phyloP scores from a whole-genome alignment of 2,888 invertebrate genomes.

The Drosophila phalerata region DNA sequence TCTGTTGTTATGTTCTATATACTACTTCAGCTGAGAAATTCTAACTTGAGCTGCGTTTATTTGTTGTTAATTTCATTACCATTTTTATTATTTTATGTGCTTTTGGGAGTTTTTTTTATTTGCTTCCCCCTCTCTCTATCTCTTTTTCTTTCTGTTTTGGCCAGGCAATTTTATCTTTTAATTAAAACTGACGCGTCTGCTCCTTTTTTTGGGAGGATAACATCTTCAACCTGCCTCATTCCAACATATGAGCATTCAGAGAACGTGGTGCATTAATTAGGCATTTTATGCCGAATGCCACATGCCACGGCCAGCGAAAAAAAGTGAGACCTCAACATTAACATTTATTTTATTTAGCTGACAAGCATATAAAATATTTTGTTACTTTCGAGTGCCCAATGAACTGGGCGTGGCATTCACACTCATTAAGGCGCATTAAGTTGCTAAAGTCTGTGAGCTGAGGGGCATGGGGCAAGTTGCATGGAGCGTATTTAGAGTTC shows the following conservation, averaged over 20 bases:
- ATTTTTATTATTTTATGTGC: constrained; percentile 73
- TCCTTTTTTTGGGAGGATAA: constrained; percentile 20
- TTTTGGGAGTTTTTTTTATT: constrained; percentile 56
- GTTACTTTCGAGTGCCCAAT: constrained; percentile 38
- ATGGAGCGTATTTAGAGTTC: constrained; percentile 23
- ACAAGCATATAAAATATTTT: constrained; percentile 61
- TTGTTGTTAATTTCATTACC: constrained; percentile 72
- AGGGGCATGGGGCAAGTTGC: background rate
- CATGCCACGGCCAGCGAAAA: constrained; percentile 42
- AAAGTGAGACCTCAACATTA: constrained; percentile 57
- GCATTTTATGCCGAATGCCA: constrained; percentile 63
- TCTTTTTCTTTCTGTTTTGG: constrained; percentile 32
- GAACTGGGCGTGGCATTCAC: constrained; percentile 24
- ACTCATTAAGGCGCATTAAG: constrained; percentile 72
- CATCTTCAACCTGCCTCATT: background rate
- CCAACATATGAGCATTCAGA: constrained; percentile 19
- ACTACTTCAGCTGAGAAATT: constrained; percentile 32
- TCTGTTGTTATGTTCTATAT: constrained; percentile 10
- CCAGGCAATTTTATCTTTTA: constrained; percentile 75
- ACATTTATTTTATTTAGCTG: constrained; percentile 64
- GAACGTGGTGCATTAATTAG: constrained; percentile 68
- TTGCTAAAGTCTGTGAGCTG: constrained; percentile 24
- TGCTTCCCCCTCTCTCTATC: background rate
- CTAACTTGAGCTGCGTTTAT: constrained; percentile 47
- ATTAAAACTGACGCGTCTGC: constrained; percentile 74